Conservation (phyloP, 2,113 vertebrate genomes). For the Romanogobio albipinnatus region DNA sequence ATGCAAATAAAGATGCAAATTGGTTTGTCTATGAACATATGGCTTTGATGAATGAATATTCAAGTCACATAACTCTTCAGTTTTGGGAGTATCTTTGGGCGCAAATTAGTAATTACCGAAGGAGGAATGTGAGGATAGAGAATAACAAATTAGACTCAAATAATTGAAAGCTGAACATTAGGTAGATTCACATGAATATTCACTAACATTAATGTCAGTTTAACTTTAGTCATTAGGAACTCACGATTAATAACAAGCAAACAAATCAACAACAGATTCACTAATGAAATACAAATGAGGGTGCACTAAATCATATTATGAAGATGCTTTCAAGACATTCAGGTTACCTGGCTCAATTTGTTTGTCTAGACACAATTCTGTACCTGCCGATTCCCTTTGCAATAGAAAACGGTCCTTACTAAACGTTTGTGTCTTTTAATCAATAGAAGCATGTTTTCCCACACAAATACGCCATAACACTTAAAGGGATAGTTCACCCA, state of each 20-base stretch:
- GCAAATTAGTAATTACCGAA: slow-evolving; percentile 19
- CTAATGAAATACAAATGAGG: background rate
- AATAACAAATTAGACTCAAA: background rate
- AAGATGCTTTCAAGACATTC: slow-evolving; percentile 38
- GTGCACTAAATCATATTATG: background rate
- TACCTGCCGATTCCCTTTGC: background rate
- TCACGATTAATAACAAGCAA: background rate
- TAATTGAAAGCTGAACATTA: slow-evolving; percentile 1
- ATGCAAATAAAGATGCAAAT: slow-evolving; percentile 11
- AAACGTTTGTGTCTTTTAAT: background rate
- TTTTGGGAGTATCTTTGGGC: slow-evolving; percentile 12
- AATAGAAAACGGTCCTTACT: background rate
- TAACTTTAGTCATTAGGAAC: background rate
- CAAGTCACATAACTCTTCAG: slow-evolving; percentile 18
- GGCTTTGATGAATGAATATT: slow-evolving; percentile 28
- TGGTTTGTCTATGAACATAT: slow-evolving; percentile 18
- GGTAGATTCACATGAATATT: background rate
- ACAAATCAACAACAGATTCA: slow-evolving; percentile 4
- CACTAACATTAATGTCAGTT: slow-evolving; percentile 8
- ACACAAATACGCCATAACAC: background rate
- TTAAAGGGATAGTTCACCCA: background rate
- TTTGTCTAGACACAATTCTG: slow-evolving; percentile 22
- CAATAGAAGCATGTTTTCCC: background rate
- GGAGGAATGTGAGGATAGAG: background rate
- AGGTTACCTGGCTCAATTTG: slow-evolving; percentile 25